These are phyloP conservation scores for Serilophus lunatus DNA, from an alignment of 2,113 vertebrate species.

Conservation along the genomic window DNA sequence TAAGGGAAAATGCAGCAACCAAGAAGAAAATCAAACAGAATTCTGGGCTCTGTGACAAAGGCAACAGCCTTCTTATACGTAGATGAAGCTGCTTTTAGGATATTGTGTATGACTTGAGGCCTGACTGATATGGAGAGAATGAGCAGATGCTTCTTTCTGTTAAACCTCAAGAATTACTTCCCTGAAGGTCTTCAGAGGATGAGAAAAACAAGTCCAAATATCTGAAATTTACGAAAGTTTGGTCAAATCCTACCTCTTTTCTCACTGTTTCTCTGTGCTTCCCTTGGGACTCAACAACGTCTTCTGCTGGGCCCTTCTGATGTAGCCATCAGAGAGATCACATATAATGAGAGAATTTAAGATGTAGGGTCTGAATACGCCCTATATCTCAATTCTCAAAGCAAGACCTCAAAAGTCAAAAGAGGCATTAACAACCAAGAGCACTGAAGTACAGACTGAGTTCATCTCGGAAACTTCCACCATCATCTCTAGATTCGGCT, in stretches of 20 bases:
- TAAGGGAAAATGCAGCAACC: background rate
- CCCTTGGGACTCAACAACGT: background rate
- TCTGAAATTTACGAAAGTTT: background rate
- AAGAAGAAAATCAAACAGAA: constrained; percentile 1
- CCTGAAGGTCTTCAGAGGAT: background rate
- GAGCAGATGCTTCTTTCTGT: background rate
- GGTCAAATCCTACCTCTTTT: background rate
- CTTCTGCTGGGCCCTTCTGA: background rate
- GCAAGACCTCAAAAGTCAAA: background rate
- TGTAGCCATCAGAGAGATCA: background rate
- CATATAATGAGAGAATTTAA: background rate
- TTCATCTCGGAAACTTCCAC: background rate
- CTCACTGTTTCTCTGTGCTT: background rate
- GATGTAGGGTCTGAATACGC: background rate
- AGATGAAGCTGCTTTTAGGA: background rate
- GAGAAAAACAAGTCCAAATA: background rate
- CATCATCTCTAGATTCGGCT: background rate
- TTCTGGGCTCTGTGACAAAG: background rate
- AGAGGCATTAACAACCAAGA: background rate
- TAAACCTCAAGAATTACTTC: constrained; percentile 8
- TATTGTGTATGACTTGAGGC: background rate
- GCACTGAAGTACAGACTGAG: background rate
- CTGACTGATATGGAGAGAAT: background rate
- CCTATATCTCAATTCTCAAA: background rate
- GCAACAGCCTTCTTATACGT: background rate